A percentile compares a stretch with the other conserved stretches of the same genome.
Conservation (phyloP, 2,888 invertebrate species). For the Amphipyra berbera region DNA sequence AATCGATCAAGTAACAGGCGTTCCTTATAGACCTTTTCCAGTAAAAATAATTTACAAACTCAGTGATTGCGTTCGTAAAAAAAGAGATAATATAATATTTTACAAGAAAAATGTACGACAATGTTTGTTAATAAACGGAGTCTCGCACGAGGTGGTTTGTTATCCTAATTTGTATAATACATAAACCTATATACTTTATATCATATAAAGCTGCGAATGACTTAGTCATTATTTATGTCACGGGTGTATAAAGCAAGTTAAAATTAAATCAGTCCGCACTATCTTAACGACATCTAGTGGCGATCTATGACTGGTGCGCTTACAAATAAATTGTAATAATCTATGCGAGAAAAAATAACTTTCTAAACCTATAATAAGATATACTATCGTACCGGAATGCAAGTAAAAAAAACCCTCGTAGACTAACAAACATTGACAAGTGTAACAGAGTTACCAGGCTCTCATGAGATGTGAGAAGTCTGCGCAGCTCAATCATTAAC, state of each 20-base stretch:
- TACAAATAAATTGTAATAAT: conserved; percentile 54
- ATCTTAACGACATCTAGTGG: conserved; percentile 53
- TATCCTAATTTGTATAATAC: conserved; percentile 56
- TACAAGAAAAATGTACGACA: conserved; percentile 77
- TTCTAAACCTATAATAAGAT: conserved; percentile 54
- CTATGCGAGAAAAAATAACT: conserved; percentile 51
- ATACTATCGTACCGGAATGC: conserved; percentile 58
- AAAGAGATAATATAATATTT: conserved; percentile 80
- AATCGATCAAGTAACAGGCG: conserved; percentile 50
- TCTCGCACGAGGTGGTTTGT: conserved; percentile 41
- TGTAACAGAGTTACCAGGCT: conserved; percentile 58
- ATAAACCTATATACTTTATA: conserved; percentile 49
- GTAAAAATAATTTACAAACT: conserved; percentile 84
- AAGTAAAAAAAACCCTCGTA: conserved; percentile 48
- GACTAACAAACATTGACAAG: conserved; percentile 60
- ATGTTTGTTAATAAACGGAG: conserved; percentile 63
- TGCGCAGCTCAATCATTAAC: conserved; percentile 72
- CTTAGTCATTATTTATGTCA: conserved; percentile 55
- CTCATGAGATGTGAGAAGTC: conserved; percentile 40
- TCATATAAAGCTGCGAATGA: conserved; percentile 48
- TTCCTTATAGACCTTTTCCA: conserved; percentile 75
- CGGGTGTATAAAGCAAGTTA: conserved; percentile 45
- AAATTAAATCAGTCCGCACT: conserved; percentile 56
- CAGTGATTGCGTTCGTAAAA: conserved; percentile 85
- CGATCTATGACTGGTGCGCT: conserved; percentile 49